A percentile compares a stretch with the other conserved stretches of the same genome.
phyloP scores from a whole-genome alignment of 2,797 vertebrate species.

The Hirundo rustica region DNA sequence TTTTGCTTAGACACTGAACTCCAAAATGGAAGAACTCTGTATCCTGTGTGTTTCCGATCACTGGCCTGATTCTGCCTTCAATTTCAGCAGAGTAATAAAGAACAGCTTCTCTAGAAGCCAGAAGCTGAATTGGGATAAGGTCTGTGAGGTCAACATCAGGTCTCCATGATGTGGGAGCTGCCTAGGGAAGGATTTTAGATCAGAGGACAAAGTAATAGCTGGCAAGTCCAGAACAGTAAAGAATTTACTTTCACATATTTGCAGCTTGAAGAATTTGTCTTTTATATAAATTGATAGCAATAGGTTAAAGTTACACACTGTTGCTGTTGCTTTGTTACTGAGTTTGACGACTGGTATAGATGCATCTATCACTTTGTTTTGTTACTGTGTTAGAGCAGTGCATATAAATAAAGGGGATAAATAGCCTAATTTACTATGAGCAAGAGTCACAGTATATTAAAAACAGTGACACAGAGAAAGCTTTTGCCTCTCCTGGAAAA shows the following conservation, averaged over 20 bases:
- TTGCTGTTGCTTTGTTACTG: conserved; percentile 32
- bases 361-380: conserved; percentile 53
- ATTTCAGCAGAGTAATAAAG: neutral
- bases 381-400: neutral
- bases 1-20: neutral
- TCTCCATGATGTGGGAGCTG: neutral
- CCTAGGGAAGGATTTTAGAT: neutral
- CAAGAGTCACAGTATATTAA: conserved; percentile 38
- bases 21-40: neutral
- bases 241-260: neutral
- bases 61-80: conserved; percentile 1
- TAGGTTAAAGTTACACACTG: conserved; percentile 5
- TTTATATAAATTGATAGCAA: conserved; percentile 50
- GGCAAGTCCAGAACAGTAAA: neutral
- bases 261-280: conserved; percentile 14
- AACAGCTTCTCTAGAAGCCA: neutral
- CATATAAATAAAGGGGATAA: conserved; percentile 59
- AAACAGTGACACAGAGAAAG: conserved; percentile 21
- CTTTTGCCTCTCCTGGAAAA: conserved; percentile 18
- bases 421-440: conserved; percentile 50
- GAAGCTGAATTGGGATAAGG: neutral
- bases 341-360: neutral
- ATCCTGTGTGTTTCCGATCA: neutral
- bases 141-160: neutral
- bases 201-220: conserved; percentile 8